These are phyloP conservation scores for Amphipyra berbera DNA, from an alignment of 2,888 invertebrate genomes.

Conservation along the genomic window DNA sequence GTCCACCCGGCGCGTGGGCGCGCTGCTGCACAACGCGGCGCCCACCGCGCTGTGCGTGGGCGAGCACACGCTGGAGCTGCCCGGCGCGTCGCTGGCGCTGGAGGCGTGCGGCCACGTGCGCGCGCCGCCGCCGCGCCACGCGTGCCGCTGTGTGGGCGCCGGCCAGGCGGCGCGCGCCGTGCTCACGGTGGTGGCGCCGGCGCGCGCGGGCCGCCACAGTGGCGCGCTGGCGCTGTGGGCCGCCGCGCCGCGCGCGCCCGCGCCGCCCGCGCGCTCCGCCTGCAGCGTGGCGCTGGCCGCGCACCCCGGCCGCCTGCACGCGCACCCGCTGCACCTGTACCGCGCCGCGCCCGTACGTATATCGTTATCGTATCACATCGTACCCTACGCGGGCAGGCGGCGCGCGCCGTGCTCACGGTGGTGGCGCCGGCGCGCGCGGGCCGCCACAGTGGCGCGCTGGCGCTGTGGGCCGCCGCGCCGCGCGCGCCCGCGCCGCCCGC, in stretches of 20 bases:
- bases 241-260: conserved; percentile 50
- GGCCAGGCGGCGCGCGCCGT: conserved; percentile 53
- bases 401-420: conserved; percentile 39
- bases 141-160: conserved; percentile 51
- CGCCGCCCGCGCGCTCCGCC: conserved; percentile 26
- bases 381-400: too few relatives aligned
- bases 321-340: conserved; percentile 53
- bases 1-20: conserved; percentile 92
- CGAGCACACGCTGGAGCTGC: conserved; percentile 59
- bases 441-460: conserved; percentile 35
- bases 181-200: conserved; percentile 70
- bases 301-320: conserved; percentile 7
- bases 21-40: conserved; percentile 74
- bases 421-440: conserved; percentile 69
- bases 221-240: conserved; percentile 54
- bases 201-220: conserved; percentile 59
- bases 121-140: conserved; percentile 45
- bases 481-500: conserved; percentile 11
- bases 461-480: conserved; percentile 60
- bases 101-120: conserved; percentile 50
- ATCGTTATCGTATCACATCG: too few relatives aligned
- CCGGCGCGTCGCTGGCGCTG: conserved; percentile 60
- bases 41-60: conserved; percentile 69
- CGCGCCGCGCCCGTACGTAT: conserved; percentile 61
- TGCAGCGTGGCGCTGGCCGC: conserved; percentile 49